Conservation (phyloP, 2,888 invertebrate species). For the Apocheima hispidaria region DNA sequence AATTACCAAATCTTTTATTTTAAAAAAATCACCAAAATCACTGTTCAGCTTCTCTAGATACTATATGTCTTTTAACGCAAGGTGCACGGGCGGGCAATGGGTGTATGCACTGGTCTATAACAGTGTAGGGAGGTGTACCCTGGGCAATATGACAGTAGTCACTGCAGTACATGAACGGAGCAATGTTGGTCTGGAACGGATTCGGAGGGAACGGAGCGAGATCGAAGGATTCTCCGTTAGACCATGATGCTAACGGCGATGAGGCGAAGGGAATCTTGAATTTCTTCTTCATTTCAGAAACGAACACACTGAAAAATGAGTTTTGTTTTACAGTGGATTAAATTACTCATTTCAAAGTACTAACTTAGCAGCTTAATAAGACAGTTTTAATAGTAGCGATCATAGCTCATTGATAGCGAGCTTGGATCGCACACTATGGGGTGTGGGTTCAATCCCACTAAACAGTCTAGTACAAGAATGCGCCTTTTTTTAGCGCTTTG, state of each 20-base stretch:
- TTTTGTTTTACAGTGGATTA: no score
- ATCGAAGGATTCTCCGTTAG: constrained; percentile 71
- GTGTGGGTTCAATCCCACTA: no score
- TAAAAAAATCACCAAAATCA: background rate
- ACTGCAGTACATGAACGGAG: constrained; percentile 82
- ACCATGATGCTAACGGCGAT: constrained; percentile 68
- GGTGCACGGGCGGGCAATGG: constrained; percentile 57
- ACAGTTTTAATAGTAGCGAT: no score
- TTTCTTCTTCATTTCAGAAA: constrained; percentile 72
- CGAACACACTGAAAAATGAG: constrained; percentile 64
- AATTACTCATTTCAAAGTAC: background rate
- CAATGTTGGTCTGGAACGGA: constrained; percentile 77
- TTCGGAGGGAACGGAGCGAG: constrained; percentile 75
- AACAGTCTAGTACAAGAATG: no score
- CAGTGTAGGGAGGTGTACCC: constrained; percentile 71
- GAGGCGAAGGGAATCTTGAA: constrained; percentile 67
- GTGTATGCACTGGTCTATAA: constrained; percentile 69
- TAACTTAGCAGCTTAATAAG: no score
- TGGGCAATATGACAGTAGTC: constrained; percentile 78
- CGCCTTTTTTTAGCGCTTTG: no score
- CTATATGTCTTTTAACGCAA: constrained; percentile 61
- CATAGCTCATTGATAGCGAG: no score
- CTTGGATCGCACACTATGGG: no score
- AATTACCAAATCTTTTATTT: constrained; percentile 1
- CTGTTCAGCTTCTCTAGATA: constrained; percentile 62